A percentile compares a stretch with the other conserved stretches of the same genome.
phyloP scores from a whole-genome alignment of 2,888 invertebrate genomes.

The Sipha maydis region DNA sequence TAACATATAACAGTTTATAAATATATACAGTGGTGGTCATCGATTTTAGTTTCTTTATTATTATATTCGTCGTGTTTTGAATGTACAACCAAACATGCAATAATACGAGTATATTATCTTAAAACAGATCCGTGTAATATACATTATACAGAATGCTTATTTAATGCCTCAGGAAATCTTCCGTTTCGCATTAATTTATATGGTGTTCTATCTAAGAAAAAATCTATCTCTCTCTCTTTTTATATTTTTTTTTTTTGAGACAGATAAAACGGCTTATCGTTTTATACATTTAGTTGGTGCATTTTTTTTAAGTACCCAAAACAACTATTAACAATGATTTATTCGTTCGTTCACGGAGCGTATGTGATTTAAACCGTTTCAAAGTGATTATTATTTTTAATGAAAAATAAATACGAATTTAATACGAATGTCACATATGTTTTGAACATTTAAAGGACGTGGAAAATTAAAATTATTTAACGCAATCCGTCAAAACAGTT shows the following conservation, averaged over 20 bases:
- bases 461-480: not conserved
- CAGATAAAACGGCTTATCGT: conserved; percentile 2
- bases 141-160: not conserved
- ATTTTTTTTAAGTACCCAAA: not conserved
- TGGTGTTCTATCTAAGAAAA: not conserved
- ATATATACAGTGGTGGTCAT: not conserved
- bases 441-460: not conserved
- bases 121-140: not conserved
- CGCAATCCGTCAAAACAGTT: not conserved
- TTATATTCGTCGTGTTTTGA: not conserved
- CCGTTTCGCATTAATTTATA: not conserved
- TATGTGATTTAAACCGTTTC: not conserved
- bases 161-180: not conserved
- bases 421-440: not conserved
- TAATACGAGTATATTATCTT: not conserved
- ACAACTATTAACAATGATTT: not conserved
- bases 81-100: not conserved
- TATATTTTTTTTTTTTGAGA: no score
- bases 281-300: not conserved
- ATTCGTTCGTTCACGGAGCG: not conserved
- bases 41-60: not conserved
- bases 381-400: not conserved
- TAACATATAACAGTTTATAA: not conserved
- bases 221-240: no score
- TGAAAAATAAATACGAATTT: no score